Base-by-base conservation (phyloP, 1,140 invertebrate genomes). In the Thaumatotibia leucotreta region DNA sequence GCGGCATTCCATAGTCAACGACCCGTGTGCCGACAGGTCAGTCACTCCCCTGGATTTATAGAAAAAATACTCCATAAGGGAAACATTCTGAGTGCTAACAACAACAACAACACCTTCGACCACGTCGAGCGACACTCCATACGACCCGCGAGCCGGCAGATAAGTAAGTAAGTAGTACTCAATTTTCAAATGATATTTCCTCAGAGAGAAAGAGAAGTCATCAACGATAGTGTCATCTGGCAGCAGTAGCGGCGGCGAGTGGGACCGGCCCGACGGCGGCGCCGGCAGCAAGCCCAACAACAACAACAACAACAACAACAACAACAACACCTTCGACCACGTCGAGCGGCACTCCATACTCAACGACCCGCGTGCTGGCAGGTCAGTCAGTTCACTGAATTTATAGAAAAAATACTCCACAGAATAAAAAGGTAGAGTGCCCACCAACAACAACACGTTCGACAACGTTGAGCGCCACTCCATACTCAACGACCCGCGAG, bases 291-390 rank as follows among this genome's bases (percentile, higher is more conserved):
- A 64, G 33, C 33, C 50, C 32, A 17, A 50, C 29, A 49, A 45
- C 66, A 20, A 58, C n/a, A n/a, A 32, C 63, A 62, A 65, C 2
- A 33, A n/a, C 27, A 31, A 31, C 8, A 39, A 64, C 10, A 74
- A 68, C 50, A 52, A 77, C 0, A 87, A 77, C 64, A 93, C 92
- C 0, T 94, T 94, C 75, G 94, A 95, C 83, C 92, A 93, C 66
- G 89, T 94, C 14, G 93, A 94, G 74, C 88, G 94, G 35, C 89
- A 89, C 61, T 92, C 93, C 0, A 91, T 94, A 70, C 83, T 95
- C 32, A 89, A 91, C 45, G 94, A 95, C 79, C 93, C 93, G 31
- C 86, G 94, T 52, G 93, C 93, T 4, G 92, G 91, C 65, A 92
- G 94, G 80, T 94, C 62, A 65, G 67, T 64, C 10, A n/a, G n/a